Percentiles rank a stretch among this genome's conserved stretches.
phyloP scores from a whole-genome alignment of 2,888 invertebrate genomes.

The Antheraea assamensis region DNA sequence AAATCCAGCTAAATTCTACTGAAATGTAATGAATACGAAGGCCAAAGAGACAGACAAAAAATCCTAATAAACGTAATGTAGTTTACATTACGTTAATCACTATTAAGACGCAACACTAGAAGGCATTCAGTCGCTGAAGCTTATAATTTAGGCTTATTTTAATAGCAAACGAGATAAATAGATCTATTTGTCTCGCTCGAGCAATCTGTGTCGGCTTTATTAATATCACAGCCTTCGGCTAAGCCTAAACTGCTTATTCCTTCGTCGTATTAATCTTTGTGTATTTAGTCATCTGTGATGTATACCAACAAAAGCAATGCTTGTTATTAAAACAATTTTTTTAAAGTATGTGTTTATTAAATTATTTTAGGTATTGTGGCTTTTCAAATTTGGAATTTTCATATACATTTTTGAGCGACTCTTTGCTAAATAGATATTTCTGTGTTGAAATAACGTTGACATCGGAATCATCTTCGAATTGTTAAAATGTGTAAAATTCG shows the following conservation, averaged over 20 bases:
- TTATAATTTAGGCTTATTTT: slow-evolving; percentile 33
- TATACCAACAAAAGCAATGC: background rate
- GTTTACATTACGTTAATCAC: background rate
- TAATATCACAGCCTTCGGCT: slow-evolving; percentile 20
- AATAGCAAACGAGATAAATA: slow-evolving; percentile 54
- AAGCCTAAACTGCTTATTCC: slow-evolving; percentile 14
- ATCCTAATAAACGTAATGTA: background rate
- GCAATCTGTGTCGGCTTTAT: slow-evolving; percentile 43
- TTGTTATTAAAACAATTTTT: background rate
- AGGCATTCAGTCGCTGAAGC: slow-evolving; percentile 23
- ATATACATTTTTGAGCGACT: no score
- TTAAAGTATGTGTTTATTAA: background rate
- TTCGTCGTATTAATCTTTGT: slow-evolving; percentile 8
- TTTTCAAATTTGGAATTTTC: no score
- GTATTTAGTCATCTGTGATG: slow-evolving; percentile 12
- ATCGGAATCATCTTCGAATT: no score
- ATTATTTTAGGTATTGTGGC: background rate
- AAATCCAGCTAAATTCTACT: no score
- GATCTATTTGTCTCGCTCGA: slow-evolving; percentile 52
- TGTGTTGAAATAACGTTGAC: no score
- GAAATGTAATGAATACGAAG: no score
- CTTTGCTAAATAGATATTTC: no score
- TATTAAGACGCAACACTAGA: background rate
- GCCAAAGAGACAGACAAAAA: background rate
- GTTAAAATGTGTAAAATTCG: no score